Base-by-base conservation (phyloP, 2,113 vertebrate species). In the Alethe castanea region DNA sequence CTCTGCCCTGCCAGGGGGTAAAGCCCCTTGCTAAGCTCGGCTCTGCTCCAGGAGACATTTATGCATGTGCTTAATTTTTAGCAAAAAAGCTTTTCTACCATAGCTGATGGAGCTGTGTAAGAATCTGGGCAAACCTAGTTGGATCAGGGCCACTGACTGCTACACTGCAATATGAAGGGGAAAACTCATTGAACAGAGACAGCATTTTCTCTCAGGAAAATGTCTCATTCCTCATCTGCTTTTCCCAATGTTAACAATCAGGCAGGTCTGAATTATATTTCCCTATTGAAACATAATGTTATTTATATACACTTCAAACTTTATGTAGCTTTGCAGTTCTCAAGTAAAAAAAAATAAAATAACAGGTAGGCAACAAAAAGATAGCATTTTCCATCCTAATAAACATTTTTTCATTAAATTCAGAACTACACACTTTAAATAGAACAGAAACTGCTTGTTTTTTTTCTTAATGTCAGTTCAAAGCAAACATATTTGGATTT, bases 21-120 rank as follows among this genome's bases (percentile, higher is more conserved):
- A 73, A 94, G 71, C 71, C 92, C 69, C 89, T 92, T 61, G 83
- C 77, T 88, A 91, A 91, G 91, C 15, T 72, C 13, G 89, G 93
- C 89, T 81, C 65, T 81, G 88, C 79, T 94, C 88, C 93, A 95
- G 72, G 24, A 81, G 45, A 33, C 79, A 22, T 81, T 90, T 59
- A 67, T 64, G 79, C 67, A 86, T 36, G 14, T 60, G 86, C 79
- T 94, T 90, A 60, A 81, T 56, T 96, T 92, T 74, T 65, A 90
- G 79, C 67, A 64, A 93, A 86, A 92, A 78, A 73, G 35, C 80
- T 86, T 22, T 61, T 78, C 72, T 48, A 90, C n/a, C 29, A 66
- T 86, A 52, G 31, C 38, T 77, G 67, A 83, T 77, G 79, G 92
- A 90, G 76, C 67, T 90, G 45, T 31, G 6, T 33, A 59, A 54